Evolutionary conservation across 2,113 vertebrate species (phyloP).

Genomic region (Aptenodytes patagonicus): DNA sequence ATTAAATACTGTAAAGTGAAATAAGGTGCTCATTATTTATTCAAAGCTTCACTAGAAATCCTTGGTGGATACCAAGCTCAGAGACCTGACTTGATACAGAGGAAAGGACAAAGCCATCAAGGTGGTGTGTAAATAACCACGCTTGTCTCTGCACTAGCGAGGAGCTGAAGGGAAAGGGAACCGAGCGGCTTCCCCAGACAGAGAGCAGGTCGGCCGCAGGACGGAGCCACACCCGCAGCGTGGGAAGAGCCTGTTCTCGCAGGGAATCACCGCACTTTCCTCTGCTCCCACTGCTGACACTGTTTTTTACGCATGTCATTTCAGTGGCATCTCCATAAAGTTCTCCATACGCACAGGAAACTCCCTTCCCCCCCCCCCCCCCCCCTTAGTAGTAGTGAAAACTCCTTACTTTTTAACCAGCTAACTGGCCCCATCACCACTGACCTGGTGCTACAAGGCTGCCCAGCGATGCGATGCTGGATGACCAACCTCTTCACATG

Average conservation of each 20-base stretch:
- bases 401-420: not conserved
- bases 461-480: fast-evolving
- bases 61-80: not conserved
- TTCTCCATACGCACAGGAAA: not conserved
- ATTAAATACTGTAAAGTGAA: slow-evolving; percentile 50
- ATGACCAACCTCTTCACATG: not conserved
- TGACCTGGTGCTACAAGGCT: not conserved
- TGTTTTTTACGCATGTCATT: not conserved
- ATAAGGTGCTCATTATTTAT: slow-evolving; percentile 22
- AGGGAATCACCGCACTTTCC: not conserved
- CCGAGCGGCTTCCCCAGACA: not conserved
- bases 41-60: not conserved
- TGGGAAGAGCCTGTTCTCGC: not conserved
- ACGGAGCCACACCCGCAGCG: not conserved
- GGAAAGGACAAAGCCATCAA: not conserved
- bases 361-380: no score
- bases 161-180: not conserved
- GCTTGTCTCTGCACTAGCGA: not conserved
- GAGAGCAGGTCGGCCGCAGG: not conserved
- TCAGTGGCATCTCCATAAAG: not conserved
- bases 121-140: not conserved
- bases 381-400: not conserved
- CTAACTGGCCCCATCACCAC: not conserved
- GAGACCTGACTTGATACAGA: not conserved
- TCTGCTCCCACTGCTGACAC: not conserved